Percentiles rank a stretch among this genome's conserved stretches.
These are phyloP conservation scores for Platyrinchus mystaceus DNA, from an alignment of 2,797 vertebrate species.

Conservation along the genomic window DNA sequence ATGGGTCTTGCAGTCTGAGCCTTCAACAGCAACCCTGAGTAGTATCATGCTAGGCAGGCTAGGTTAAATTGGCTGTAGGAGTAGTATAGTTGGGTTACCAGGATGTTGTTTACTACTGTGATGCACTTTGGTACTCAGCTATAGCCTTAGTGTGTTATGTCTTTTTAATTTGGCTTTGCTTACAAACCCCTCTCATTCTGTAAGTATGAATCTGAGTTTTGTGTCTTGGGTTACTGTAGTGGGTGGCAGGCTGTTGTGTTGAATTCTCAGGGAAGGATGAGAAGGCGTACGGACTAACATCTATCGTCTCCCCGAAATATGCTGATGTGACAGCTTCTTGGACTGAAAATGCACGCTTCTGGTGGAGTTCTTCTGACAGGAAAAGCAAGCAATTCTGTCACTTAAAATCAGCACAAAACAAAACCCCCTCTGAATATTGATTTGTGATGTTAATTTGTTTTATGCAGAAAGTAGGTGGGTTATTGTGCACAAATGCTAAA, in stretches of 20 bases:
- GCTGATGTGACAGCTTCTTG: constrained; percentile 23
- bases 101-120: neutral
- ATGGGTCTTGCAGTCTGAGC: neutral
- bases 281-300: neutral
- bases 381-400: neutral
- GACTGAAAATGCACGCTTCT: neutral
- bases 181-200: neutral
- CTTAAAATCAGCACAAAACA: neutral
- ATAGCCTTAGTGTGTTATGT: neutral
- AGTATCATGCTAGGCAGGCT: neutral
- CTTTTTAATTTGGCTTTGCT: neutral
- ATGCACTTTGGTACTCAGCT: neutral
- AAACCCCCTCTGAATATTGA: neutral
- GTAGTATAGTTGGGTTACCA: neutral
- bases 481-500: neutral
- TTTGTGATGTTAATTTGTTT: neutral
- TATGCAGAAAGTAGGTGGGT: neutral
- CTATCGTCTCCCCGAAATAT: neutral
- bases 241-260: neutral
- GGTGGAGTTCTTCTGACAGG: neutral
- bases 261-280: neutral
- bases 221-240: neutral
- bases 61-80: neutral
- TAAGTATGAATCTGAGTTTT: neutral
- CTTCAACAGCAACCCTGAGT: neutral